A percentile compares a stretch with the other conserved stretches of the same genome.
phyloP scores from a whole-genome alignment of 30 jellyfish, hydroid and myxozoan genomes.

The Phacellophora camtschatica region DNA sequence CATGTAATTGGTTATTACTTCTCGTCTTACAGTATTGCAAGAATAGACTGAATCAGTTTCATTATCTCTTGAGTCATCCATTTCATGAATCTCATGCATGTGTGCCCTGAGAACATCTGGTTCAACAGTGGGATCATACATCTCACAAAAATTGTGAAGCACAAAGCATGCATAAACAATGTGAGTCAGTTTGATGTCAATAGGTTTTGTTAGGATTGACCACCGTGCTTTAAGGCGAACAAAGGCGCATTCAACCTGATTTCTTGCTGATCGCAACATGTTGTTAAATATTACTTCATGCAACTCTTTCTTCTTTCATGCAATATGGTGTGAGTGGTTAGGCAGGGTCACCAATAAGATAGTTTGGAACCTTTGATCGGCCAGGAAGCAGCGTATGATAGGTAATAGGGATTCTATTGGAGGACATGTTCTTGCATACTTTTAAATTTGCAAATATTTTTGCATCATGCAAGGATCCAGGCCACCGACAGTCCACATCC shows the following conservation, averaged over 20 bases:
- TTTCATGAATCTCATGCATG: constrained; percentile 9
- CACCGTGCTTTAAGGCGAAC: constrained; percentile 69
- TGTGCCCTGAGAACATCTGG: constrained; percentile 16
- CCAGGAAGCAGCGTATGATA: constrained; percentile 37
- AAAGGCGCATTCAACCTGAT: constrained; percentile 71
- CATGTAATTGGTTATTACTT: constrained; percentile 34
- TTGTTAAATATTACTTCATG: constrained; percentile 47
- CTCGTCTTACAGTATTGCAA: background rate
- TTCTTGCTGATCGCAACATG: constrained; percentile 53
- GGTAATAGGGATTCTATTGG: background rate
- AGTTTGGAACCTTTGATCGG: constrained; percentile 47
- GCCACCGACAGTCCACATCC: constrained; percentile 80
- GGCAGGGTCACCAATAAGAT: constrained; percentile 76
- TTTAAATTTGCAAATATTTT: constrained; percentile 64
- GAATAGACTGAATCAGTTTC: constrained; percentile 19
- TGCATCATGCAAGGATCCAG: constrained; percentile 70
- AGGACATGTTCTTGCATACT: constrained; percentile 21
- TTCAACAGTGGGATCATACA: background rate
- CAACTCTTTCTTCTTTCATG: constrained; percentile 47
- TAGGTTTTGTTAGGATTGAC: constrained; percentile 49
- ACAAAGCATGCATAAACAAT: constrained; percentile 65
- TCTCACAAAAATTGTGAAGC: constrained; percentile 64
- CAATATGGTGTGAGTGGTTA: constrained; percentile 73
- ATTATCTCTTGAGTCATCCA: constrained; percentile 9
- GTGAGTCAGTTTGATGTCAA: constrained; percentile 26